Conservation (phyloP, 2,888 invertebrate species). For the Phragmatobia fuliginosa region DNA sequence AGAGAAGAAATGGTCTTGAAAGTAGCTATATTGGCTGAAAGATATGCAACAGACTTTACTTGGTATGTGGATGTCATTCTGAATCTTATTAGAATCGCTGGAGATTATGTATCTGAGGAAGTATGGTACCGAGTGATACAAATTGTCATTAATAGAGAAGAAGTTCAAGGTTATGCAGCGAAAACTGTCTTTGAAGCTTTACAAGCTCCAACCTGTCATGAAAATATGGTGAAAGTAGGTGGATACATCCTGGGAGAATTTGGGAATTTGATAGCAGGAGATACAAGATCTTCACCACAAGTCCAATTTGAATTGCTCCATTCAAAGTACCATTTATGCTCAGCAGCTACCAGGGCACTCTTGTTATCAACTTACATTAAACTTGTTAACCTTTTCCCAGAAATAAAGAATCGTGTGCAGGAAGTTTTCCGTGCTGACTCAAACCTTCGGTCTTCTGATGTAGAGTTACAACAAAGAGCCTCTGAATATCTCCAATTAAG, state of each 20-base stretch:
- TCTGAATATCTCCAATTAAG: constrained; percentile 99
- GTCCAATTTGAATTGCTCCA: constrained; percentile 99
- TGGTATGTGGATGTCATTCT: constrained; percentile 99
- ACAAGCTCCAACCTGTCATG: constrained; percentile 99
- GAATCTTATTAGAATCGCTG: constrained; percentile 99
- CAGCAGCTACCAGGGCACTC: constrained; percentile 98
- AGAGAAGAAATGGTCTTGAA: constrained; percentile 99
- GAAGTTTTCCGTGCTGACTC: constrained; percentile 98
- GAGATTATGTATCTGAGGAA: constrained; percentile 99
- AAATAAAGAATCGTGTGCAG: constrained; percentile 98
- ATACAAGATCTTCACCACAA: constrained; percentile 97
- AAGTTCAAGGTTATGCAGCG: constrained; percentile 99
- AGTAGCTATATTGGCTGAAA: constrained; percentile 99
- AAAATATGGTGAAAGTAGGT: constrained; percentile 99
- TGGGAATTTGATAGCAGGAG: constrained; percentile 99
- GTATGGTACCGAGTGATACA: constrained; percentile 99
- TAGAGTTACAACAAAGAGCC: constrained; percentile 98
- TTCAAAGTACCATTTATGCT: constrained; percentile 99
- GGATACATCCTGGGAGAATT: constrained; percentile 99
- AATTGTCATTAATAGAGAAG: constrained; percentile 99
- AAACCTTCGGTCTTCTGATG: constrained; percentile 98
- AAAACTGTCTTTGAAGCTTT: constrained; percentile 99
- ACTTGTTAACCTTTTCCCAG: constrained; percentile 99
- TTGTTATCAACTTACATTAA: constrained; percentile 99
- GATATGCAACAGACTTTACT: constrained; percentile 99